A percentile compares a stretch with the other conserved stretches of the same genome.
phyloP scores from a whole-genome alignment of 2,113 vertebrate genomes.

The Gobio gobio region DNA sequence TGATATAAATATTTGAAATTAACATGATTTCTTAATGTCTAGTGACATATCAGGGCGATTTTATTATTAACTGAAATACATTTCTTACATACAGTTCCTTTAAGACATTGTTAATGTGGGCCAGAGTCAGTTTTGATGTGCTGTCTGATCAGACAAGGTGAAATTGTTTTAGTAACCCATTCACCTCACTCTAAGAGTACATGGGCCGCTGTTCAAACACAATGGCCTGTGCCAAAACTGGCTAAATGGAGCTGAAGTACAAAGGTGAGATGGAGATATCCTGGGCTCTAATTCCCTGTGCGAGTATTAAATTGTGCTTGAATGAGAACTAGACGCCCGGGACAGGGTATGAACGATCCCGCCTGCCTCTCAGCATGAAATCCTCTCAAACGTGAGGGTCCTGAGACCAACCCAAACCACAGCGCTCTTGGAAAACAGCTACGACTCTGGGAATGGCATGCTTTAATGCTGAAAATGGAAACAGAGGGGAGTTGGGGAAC shows the following conservation, averaged over 20 bases:
- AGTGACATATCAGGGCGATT: too few species aligned
- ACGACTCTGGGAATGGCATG: neutral
- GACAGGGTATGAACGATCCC: neutral
- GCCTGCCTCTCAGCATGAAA: neutral
- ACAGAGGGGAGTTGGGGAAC: constrained; percentile 15
- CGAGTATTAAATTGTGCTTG: neutral
- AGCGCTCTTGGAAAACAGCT: neutral
- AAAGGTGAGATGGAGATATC: neutral
- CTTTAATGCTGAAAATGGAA: constrained; percentile 1
- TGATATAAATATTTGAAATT: too few species aligned
- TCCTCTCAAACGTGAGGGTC: neutral
- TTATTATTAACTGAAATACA: too few species aligned
- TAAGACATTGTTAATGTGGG: neutral
- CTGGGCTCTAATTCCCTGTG: neutral
- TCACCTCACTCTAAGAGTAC: neutral
- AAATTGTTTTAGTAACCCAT: neutral
- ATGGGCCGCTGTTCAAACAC: neutral
- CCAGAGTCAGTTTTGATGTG: neutral
- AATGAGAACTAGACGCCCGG: neutral
- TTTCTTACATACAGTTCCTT: too few species aligned
- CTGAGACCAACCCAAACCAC: constrained; percentile 5
- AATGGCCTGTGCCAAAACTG: neutral
- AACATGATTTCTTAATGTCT: too few species aligned
- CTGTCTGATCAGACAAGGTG: neutral
- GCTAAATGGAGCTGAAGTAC: neutral